Percentiles rank a stretch among this genome's conserved stretches.
These are phyloP conservation scores for Steinernema hermaphroditum DNA, from an alignment of 2,888 invertebrate genomes.

Conservation along the genomic window DNA sequence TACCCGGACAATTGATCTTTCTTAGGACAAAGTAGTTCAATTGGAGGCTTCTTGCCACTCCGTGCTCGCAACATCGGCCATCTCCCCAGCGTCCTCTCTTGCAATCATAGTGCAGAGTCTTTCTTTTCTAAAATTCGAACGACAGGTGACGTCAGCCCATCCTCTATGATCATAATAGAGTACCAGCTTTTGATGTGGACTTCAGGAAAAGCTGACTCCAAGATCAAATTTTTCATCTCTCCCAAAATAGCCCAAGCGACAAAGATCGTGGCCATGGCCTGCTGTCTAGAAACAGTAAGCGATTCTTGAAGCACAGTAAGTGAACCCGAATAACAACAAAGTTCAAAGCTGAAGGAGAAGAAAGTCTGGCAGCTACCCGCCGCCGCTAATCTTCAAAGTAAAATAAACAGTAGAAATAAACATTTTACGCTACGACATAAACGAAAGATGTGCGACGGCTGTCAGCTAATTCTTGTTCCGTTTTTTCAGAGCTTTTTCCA, in stretches of 20 bases:
- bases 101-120: not conserved
- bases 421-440: not conserved
- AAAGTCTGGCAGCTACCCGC: not conserved
- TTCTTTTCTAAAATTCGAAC: not conserved
- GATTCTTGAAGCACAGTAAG: no score
- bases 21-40: constrained; percentile 5
- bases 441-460: not conserved
- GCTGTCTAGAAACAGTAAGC: constrained; percentile 8
- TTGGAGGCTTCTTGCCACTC: not conserved
- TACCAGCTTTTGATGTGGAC: constrained; percentile 14
- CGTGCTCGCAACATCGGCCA: not conserved
- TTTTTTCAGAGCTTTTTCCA: constrained; percentile 27
- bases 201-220: not conserved
- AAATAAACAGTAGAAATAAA: constrained; percentile 4
- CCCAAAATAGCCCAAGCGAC: constrained; percentile 1
- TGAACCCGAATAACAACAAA: not conserved
- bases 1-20: not conserved
- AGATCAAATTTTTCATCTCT: not conserved
- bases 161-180: not conserved
- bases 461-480: constrained; percentile 11
- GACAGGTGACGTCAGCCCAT: not conserved
- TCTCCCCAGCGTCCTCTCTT: not conserved
- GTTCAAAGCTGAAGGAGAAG: not conserved
- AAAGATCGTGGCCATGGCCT: not conserved
- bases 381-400: not conserved